Base-by-base conservation (phyloP, 2,888 invertebrate species). In the Parochlus steinenii region DNA sequence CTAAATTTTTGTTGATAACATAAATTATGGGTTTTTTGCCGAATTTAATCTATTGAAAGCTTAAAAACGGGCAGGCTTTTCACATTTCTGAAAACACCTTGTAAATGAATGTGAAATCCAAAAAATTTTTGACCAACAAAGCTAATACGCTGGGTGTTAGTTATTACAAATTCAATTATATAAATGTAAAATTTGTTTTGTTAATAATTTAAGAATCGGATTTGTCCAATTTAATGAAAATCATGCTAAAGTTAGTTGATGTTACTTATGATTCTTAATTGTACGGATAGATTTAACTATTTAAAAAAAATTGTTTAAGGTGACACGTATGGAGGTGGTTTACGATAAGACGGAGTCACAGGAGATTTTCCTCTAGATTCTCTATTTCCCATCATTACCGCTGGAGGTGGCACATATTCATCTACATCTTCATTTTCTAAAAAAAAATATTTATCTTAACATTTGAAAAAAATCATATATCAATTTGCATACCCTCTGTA, bases 261-360 rank as follows among this genome's bases (percentile, higher is more conserved):
- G 15, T 18, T 8, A 30, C 12, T 32, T 30, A 12, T 14, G 12
- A 17, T 24, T 22, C 23, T 11, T 27, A 6, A 27, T 6, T 17
- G 11, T 31, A 18, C 14, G 10, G 10, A 31, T 31, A 20, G 19
- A 31, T 19, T 19, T 31, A 14, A 19, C 6, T 31, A 11, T 31
- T 12, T 19, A 11, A 17, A 10, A n/a, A 19, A 18, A 23, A n/a
- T 12, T 33, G 18, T 49, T 89, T 92, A 93, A 62, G 93, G 93
- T 47, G 93, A 92, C 49, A 93, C 92, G 61, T 95, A 93, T 24
- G 93, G 93, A 41, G 93, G 92, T 33, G 93, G 93, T 62, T 89
- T 86, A 53, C 90, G 75, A 69, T 90, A 89, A 47, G 86, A 83
- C 41, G 89, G 86, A 31, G 83, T 82, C 40, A 83, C 85, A 36